phyloP scores from a whole-genome alignment of 2,113 vertebrate species.

The Erpornis zantholeuca region DNA sequence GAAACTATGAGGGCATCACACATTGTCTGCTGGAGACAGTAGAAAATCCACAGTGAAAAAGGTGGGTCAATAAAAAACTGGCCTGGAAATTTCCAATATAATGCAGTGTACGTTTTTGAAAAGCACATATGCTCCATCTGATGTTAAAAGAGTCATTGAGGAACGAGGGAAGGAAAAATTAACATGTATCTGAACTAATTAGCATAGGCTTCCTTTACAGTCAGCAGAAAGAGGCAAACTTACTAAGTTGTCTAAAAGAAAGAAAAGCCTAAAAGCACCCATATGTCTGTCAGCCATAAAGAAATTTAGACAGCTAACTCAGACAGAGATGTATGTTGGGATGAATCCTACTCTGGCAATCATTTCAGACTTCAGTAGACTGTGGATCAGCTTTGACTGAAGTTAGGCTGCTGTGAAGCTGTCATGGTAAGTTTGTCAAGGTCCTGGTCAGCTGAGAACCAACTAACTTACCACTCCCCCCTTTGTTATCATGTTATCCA shows the following conservation, averaged over 20 bases:
- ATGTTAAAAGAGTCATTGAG: neutral
- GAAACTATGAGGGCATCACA: neutral
- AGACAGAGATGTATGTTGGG: neutral
- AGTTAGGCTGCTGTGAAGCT: neutral
- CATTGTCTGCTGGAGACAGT: neutral
- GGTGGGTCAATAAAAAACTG: neutral
- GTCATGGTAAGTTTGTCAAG: neutral
- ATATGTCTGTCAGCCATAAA: neutral
- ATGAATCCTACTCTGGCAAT: neutral
- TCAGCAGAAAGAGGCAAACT: neutral
- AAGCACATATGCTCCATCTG: rapidly evolving
- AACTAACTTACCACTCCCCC: neutral
- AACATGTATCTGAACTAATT: neutral
- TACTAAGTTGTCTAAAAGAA: neutral
- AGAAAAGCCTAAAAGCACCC: neutral
- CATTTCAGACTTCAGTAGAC: neutral
- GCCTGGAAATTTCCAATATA: neutral
- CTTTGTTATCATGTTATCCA: neutral
- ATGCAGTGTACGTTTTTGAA: neutral
- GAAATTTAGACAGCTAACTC: neutral
- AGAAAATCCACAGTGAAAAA: neutral
- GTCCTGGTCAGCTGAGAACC: neutral
- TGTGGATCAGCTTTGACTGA: neutral
- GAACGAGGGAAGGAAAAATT: neutral
- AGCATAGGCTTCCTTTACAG: neutral